Base-by-base conservation (phyloP, 2,888 invertebrate species). In the Lithophane leautieri region DNA sequence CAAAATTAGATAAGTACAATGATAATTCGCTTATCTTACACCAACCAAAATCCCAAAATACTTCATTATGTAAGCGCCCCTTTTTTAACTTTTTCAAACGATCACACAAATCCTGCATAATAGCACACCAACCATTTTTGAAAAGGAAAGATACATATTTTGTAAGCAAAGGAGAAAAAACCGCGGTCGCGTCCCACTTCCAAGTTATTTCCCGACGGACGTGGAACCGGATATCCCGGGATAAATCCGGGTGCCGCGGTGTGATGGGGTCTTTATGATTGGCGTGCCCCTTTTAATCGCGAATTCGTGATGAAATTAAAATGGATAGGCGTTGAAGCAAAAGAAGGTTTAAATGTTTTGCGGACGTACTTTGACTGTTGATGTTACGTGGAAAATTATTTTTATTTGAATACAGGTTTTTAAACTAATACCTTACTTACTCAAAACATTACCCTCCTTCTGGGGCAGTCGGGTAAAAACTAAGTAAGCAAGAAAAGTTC, bases 191-290 rank as follows among this genome's bases (percentile, higher is more conserved):
- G 56, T 78, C 72, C 79, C 63, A 77, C 74, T 81, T 78, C 44
- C 77, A 66, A 66, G 77, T 85, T 81, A 87, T 87, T 87, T 86
- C 82, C 85, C 84, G 75, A 52, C 79, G 83, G 85, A 71, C 58
- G 50, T 56, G 62, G 54, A 28, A 34, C 69, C 81, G 84, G 83
- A 87, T 81, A 50, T 85, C 78, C 79, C 68, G 75, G 68, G 71
- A 73, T 78, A 75, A 78, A 83, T 66, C 78, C 81, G 82, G 73
- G 67, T 73, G 72, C 73, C 22, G 68, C 61, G 50, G 67, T 75
- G 67, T 76, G 77, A 78, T 82, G 83, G 62, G 67, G 71, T 63
- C 76, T 84, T 79, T 73, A 78, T 81, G 79, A 85, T 83, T 78
- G 68, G 68, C 78, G 79, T 67, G 76, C 16, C 69, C 62, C 60